Base-by-base conservation (phyloP, 35 echinoderm and acorn worm genomes). In the Apostichopus japonicus region DNA sequence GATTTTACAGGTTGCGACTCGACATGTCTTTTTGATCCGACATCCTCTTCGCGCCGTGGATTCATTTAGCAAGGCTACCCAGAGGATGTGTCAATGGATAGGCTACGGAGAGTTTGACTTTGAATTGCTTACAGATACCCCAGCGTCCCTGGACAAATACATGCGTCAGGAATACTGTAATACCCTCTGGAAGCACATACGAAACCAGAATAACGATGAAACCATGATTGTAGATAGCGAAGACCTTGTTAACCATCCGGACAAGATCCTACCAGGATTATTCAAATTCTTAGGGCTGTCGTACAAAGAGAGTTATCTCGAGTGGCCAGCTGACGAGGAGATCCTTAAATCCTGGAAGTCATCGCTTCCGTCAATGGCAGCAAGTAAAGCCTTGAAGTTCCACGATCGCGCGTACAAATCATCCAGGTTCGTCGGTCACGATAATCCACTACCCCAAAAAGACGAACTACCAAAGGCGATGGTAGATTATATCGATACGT, bases 211-310 rank as follows among this genome's bases (percentile, higher is more conserved):
- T 25, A 23, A 23, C 0, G 22, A 10, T 33, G 1, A 10, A 23
- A 22, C 77, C 9, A 25, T 78, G 0, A 78, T 78, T 10, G 51
- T 78, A 78, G 77, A 78, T 23, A 78, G 23, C 21, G 77, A 78
- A 78, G 77, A 78, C 19, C 77, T 78, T 6, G 77, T 78, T 33
- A 78, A 78, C 77, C 77, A 78, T 19, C 77, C 77, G 19, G 77
- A 78, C 77, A 78, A 78, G 77, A 78, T 78, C 14, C 19, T 78
- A 9, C 77, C 77, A 78, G 77, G 24, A 22, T 23, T 78, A 33
- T 78, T 78, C 22, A 22, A 33, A 25, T 78, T 25, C 77, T 10
- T 8, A 9, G 77, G 77, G 10, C 23, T 78, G 8, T 8, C 77
- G 9, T 78, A 11, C 19, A 22, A 78, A 78, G 77, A 78, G 51